These are phyloP conservation scores for Tetragonisca angustula DNA, from an alignment of 2,888 invertebrate genomes.

Conservation along the genomic window DNA sequence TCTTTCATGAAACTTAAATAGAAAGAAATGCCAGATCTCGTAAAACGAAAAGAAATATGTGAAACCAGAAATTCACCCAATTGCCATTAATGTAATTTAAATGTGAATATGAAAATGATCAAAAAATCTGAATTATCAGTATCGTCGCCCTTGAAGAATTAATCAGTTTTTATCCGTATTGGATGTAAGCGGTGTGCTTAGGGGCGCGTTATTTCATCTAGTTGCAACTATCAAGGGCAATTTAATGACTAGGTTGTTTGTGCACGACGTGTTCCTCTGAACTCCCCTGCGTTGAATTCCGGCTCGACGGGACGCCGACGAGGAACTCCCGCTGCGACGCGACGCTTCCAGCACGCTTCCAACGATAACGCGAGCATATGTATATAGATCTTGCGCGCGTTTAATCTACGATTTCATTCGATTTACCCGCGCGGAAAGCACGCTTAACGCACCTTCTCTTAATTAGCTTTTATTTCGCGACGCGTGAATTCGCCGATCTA, in stretches of 20 bases:
- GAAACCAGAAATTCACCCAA: too few species aligned
- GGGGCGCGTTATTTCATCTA: not conserved
- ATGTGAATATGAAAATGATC: too few species aligned
- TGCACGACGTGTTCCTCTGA: not conserved
- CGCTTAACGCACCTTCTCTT: constrained; percentile 2
- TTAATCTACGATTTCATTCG: constrained; percentile 21
- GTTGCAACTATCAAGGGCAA: constrained; percentile 14
- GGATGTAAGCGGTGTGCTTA: not conserved
- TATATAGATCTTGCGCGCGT: constrained; percentile 6
- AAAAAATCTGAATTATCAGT: too few species aligned
- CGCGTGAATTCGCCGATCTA: too few species aligned
- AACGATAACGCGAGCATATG: constrained; percentile 19
- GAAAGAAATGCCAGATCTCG: too few species aligned
- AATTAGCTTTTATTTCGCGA: constrained; percentile 19
- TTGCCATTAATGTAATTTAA: too few species aligned
- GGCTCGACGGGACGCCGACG: not conserved
- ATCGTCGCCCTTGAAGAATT: too few species aligned
- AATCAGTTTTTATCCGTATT: not conserved
- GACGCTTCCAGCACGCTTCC: not conserved
- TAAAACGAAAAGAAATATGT: too few species aligned
- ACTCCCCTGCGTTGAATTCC: constrained; percentile 5
- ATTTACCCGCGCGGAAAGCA: constrained; percentile 2
- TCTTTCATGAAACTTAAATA: too few species aligned
- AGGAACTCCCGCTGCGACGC: not conserved
- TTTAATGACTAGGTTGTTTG: constrained; percentile 22